Percentiles rank a stretch among this genome's conserved stretches.
phyloP scores from a whole-genome alignment of 1,140 invertebrate species.

The Diorhabda elongata region DNA sequence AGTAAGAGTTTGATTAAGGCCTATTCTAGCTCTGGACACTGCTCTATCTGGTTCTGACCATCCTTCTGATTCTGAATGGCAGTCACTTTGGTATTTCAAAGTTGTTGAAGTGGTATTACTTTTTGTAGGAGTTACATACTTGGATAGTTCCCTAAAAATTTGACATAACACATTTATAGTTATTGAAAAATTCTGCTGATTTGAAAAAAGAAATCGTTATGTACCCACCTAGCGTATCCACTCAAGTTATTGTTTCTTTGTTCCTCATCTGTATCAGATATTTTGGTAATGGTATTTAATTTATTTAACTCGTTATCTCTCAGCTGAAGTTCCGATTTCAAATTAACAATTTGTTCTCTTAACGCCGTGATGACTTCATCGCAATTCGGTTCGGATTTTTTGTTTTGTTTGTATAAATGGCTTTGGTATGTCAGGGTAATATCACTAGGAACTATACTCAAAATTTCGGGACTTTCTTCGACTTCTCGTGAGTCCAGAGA shows the following conservation, averaged over 20 bases:
- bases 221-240: not conserved
- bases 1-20: conserved; percentile 24
- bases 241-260: conserved; percentile 4
- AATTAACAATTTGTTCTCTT: conserved; percentile 44
- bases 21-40: conserved; percentile 57
- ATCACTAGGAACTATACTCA: conserved; percentile 36
- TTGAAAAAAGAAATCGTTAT: not conserved
- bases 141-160: not conserved
- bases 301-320: conserved; percentile 49
- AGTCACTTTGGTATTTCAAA: conserved; percentile 31
- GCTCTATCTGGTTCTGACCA: conserved; percentile 81
- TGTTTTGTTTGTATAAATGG: conserved; percentile 40
- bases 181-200: not conserved
- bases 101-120: conserved; percentile 29
- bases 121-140: conserved; percentile 15
- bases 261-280: conserved; percentile 15
- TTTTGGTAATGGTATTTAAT: conserved; percentile 26
- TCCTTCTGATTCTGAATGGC: conserved; percentile 65
- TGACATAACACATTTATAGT: not conserved
- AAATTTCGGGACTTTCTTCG: conserved; percentile 25
- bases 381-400: conserved; percentile 31
- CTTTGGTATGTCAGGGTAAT: conserved; percentile 40
- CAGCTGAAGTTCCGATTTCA: conserved; percentile 49
- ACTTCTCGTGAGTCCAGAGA: conserved; percentile 25
- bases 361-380: conserved; percentile 41